Evolutionary conservation across 2,888 invertebrate genomes (phyloP), one percentile per base, ranked within the genome.

Genomic region (Sphaerophoria taeniata): DNA sequence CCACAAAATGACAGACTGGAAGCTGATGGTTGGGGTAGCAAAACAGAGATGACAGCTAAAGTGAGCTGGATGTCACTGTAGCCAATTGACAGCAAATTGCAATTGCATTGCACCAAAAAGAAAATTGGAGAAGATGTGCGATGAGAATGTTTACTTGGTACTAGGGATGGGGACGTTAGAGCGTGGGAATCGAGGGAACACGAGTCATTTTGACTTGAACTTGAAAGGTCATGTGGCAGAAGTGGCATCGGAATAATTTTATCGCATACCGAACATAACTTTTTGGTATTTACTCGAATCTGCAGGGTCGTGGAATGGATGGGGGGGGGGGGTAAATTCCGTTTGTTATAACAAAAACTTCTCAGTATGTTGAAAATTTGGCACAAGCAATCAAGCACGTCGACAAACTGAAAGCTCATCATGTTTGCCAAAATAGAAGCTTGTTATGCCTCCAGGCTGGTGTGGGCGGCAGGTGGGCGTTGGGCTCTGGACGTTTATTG

Each of bases 51-150:
- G 49, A 51, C 34, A 58, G 47, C 47, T 49, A 34, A 65, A 67
- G 49, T 45, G 14, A 58, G 58, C 14, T 56, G 14, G 39, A 51
- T 53, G 55, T 34, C 63, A 34, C 24, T 36, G 34, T 36, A 24
- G 24, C 65, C 81, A 81, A 76, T 76, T 67, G 81, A 81, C 76
- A 76, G 77, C 71, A 71, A 75, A 65, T 58, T 71, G 76, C 81
- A 82, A 65, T 81, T 82, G 71, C 81, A 76, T 55, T 82, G 82
- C 77, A 82, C 72, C 82, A 82, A 82, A 77, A 74, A 72, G 39
- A 61, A 4, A 0, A 12, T 6, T 9, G 16, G 45, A 24, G 43
- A 24, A 60, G 24, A 60, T 63, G n/a, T 33, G 6, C 43, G 7
- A 12, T 49, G 16, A 51, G 39, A 36, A 60, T 61, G 24, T 24